phyloP scores from a whole-genome alignment of 2,888 invertebrate species.

The Conomelus anceps region DNA sequence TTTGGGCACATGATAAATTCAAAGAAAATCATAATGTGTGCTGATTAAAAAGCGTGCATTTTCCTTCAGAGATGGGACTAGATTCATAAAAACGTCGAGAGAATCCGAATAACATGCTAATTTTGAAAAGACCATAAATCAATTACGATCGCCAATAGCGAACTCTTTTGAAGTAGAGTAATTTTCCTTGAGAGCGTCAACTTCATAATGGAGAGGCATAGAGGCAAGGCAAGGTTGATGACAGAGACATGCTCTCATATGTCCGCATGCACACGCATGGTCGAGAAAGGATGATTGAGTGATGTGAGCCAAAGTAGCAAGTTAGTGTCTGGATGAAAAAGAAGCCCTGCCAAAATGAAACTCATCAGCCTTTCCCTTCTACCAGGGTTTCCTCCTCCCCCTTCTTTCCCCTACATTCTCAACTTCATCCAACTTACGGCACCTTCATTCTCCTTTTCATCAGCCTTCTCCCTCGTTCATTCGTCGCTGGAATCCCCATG shows the following conservation, averaged over 20 bases:
- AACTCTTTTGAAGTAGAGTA: not conserved
- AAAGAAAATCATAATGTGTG: too few relatives aligned
- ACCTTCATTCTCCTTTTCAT: not conserved
- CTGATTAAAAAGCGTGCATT: too few relatives aligned
- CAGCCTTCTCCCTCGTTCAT: not conserved
- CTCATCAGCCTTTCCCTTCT: not conserved
- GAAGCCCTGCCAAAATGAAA: not conserved
- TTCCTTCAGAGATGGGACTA: too few relatives aligned
- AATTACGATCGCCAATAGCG: not conserved
- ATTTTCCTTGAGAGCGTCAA: not conserved
- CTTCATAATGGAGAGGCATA: not conserved
- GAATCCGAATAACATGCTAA: not conserved
- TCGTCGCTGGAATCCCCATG: not conserved
- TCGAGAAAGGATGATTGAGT: not conserved
- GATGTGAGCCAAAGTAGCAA: not conserved
- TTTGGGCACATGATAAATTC: too few relatives aligned
- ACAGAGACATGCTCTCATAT: not conserved
- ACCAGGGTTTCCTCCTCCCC: not conserved
- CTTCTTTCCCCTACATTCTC: not conserved
- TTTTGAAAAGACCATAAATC: not conserved
- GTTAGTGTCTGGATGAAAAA: not conserved
- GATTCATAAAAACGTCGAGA: too few relatives aligned
- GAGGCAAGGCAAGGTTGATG: not conserved
- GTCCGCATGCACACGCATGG: not conserved
- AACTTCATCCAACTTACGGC: not conserved